Conservation (phyloP, 2,113 vertebrate species). For the Gila orcuttii region DNA sequence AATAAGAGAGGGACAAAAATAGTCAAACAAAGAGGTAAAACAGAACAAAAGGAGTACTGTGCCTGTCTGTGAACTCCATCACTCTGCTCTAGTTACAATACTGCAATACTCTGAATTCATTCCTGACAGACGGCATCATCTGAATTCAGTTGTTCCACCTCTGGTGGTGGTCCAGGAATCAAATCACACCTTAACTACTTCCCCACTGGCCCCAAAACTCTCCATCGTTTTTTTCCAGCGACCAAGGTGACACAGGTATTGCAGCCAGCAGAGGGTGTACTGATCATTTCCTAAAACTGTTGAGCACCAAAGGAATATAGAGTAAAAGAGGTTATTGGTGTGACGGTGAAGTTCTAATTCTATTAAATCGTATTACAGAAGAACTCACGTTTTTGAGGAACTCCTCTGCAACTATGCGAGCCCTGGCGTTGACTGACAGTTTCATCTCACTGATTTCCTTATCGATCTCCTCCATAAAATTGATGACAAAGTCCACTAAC, state of each 20-base stretch:
- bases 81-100: constrained; percentile 45
- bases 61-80: constrained; percentile 39
- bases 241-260: constrained; percentile 33
- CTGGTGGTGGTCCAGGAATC: constrained; percentile 54
- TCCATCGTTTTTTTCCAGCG: constrained; percentile 22
- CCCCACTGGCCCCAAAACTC: constrained; percentile 54
- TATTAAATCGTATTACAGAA: constrained; percentile 1
- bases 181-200: constrained; percentile 52
- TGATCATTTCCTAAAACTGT: constrained; percentile 48
- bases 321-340: not conserved
- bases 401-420: constrained; percentile 95
- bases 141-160: constrained; percentile 58
- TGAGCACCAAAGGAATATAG: not conserved
- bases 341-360: not conserved
- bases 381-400: constrained; percentile 96
- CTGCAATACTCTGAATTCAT: constrained; percentile 51
- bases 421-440: constrained; percentile 94
- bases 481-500: constrained; percentile 96
- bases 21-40: constrained; percentile 3
- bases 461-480: constrained; percentile 99
- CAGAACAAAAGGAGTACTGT: constrained; percentile 16
- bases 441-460: constrained; percentile 99
- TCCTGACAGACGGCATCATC: constrained; percentile 35
- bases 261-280: constrained; percentile 22
- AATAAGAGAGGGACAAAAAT: not conserved